Base-by-base conservation (phyloP, 2,888 invertebrate genomes). In the Sabellastarte sp. region DNA sequence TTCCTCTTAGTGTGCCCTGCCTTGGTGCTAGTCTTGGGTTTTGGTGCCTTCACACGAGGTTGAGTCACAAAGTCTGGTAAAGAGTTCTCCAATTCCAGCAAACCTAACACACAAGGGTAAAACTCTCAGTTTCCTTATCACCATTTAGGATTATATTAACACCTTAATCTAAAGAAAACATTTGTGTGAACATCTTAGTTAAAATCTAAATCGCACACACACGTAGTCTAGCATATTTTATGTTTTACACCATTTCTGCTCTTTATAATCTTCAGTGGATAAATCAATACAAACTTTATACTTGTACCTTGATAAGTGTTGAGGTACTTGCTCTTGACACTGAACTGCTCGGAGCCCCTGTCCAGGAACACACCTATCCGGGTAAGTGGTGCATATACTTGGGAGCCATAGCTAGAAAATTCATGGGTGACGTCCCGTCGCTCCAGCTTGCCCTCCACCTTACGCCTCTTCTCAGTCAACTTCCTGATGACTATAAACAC, bases 291-390 rank as follows among this genome's bases (percentile, higher is more conserved):
- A n/a, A n/a, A n/a, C n/a, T n/a, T n/a, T n/a, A n/a, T n/a, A n/a
- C n/a, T n/a, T n/a, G n/a, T n/a, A 72, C 82, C 83, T 65, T 81
- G 77, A 65, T 83, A 84, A 26, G 81, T 81, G 58, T 73, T 76
- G 57, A 84, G 74, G 68, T 79, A 80, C 26, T 76, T 71, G 58
- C 80, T 83, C 64, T 83, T 79, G 1, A 84, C 83, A 15, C 79
- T 75, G 68, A 76, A 83, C 71, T 83, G 80, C 63, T 84, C 82
- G 24, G 84, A 81, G 29, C 78, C 77, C 1, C 81, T 73, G 63
- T 84, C 84, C 26, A 80, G 70, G 67, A 84, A 84, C 50, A 84
- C 78, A 1, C 84, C 84, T 32, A 81, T 73, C 4, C 84, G 68
- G 4, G 82, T 84, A 57, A 81, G 68, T 10, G 84, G 84, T 2